Evolutionary conservation across 2,113 vertebrate genomes (phyloP).

Genomic region (Pimephales promelas): DNA sequence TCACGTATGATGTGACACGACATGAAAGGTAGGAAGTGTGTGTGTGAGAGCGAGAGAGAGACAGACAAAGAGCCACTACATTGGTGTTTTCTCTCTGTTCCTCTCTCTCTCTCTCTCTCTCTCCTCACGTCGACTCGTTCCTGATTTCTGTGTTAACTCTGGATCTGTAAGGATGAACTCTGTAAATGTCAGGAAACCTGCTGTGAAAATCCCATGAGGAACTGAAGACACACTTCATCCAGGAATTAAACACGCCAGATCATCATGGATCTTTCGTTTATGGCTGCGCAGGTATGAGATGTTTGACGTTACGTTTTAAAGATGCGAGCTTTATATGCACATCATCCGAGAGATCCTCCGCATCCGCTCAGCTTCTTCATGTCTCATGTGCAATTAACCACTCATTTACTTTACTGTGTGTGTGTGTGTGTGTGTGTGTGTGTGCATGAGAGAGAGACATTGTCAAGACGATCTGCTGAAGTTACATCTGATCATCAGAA

Average conservation of each 20-base stretch:
- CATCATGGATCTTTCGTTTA: slow-evolving; percentile 94
- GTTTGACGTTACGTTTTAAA: not conserved
- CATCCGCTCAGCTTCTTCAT: not conserved
- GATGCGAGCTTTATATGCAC: not conserved
- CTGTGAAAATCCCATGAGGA: not conserved
- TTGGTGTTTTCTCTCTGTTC: not conserved
- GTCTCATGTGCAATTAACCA: not conserved
- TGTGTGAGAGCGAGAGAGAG: not conserved
- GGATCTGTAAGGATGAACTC: slow-evolving; percentile 40
- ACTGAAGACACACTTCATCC: slow-evolving; percentile 10
- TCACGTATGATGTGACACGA: not conserved
- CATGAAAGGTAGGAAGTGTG: not conserved
- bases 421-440: too few species aligned
- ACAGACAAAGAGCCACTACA: too few species aligned
- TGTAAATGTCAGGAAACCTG: not conserved
- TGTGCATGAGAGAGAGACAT: too few species aligned
- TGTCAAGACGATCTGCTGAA: too few species aligned
- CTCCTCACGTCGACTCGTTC: not conserved
- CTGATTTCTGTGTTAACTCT: not conserved
- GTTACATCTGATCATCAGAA: too few species aligned
- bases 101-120: too few species aligned
- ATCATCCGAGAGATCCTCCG: not conserved
- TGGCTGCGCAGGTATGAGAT: slow-evolving; percentile 89
- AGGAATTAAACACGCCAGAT: slow-evolving; percentile 62
- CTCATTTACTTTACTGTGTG: not conserved